phyloP scores from a whole-genome alignment of 2,888 invertebrate species.

The Bibio marci region DNA sequence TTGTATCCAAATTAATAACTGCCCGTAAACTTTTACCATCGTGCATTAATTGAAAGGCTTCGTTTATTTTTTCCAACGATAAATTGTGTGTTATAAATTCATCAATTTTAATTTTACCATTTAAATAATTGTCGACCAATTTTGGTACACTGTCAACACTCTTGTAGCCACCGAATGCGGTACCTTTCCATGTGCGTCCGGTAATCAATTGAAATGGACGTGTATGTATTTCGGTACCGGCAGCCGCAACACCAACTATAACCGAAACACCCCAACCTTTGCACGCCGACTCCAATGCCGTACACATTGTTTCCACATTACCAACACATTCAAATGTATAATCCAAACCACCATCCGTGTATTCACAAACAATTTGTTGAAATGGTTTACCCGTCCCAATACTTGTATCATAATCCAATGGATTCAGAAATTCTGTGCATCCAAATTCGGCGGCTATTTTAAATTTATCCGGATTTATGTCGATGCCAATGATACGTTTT shows the following conservation, averaged over 20 bases:
- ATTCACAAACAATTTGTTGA: slow-evolving; percentile 71
- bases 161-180: slow-evolving; percentile 92
- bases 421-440: slow-evolving; percentile 87
- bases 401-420: slow-evolving; percentile 68
- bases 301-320: slow-evolving; percentile 68
- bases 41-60: slow-evolving; percentile 86
- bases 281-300: slow-evolving; percentile 72
- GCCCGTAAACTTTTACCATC: slow-evolving; percentile 50
- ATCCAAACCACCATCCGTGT: slow-evolving; percentile 92
- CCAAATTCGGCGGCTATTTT: slow-evolving; percentile 69
- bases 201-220: slow-evolving; percentile 96
- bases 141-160: slow-evolving; percentile 87
- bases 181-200: slow-evolving; percentile 92
- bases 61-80: slow-evolving; percentile 66
- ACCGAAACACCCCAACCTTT: slow-evolving; percentile 96
- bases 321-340: slow-evolving; percentile 99
- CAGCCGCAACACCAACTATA: slow-evolving; percentile 91
- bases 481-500: slow-evolving; percentile 71
- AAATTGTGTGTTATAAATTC: slow-evolving; percentile 83
- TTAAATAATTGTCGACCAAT: slow-evolving; percentile 69
- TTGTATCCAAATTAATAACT: slow-evolving; percentile 36
- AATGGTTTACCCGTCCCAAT: slow-evolving; percentile 50
- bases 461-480: slow-evolving; percentile 70
- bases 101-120: slow-evolving; percentile 71
- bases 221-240: slow-evolving; percentile 92